phyloP scores from a whole-genome alignment of 53 echinoderm and acorn worm species.

The Arbacia lixula region DNA sequence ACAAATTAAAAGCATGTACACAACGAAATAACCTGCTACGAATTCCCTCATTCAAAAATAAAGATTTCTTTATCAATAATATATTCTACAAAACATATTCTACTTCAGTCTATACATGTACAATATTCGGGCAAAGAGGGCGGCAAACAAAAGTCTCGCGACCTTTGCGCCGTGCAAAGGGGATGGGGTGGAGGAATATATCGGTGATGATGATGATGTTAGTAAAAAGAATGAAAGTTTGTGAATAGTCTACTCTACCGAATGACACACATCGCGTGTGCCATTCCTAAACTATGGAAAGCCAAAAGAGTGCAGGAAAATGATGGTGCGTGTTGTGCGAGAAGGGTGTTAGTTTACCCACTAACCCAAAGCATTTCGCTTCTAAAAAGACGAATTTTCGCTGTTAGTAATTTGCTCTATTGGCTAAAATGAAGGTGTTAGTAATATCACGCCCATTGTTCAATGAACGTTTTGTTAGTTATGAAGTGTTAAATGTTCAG shows the following conservation, averaged over 20 bases:
- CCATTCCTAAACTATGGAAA: conserved; percentile 36
- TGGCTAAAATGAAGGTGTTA: no score
- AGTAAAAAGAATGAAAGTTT: conserved; percentile 33
- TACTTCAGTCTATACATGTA: conserved; percentile 44
- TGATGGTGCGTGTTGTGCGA: conserved; percentile 6
- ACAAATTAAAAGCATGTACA: no score
- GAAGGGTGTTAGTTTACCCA: conserved; percentile 46
- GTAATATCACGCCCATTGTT: no score
- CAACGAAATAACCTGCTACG: no score
- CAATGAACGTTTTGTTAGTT: no score
- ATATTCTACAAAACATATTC: no score
- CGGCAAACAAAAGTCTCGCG: conserved; percentile 39
- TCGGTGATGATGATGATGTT: conserved; percentile 4
- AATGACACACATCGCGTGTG: conserved; percentile 57
- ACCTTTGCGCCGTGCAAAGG: conserved; percentile 12
- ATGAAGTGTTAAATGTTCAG: no score
- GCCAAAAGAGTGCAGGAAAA: conserved; percentile 39
- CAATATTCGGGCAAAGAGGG: conserved; percentile 41
- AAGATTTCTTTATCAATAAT: no score
- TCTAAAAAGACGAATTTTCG: background rate
- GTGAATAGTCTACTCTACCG: conserved; percentile 43
- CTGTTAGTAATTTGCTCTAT: conserved; percentile 1
- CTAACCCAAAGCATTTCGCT: conserved; percentile 31
- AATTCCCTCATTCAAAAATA: no score
- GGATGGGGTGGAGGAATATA: conserved; percentile 40